Base-by-base conservation (phyloP, 2,888 invertebrate species). In the Thumatha senex region DNA sequence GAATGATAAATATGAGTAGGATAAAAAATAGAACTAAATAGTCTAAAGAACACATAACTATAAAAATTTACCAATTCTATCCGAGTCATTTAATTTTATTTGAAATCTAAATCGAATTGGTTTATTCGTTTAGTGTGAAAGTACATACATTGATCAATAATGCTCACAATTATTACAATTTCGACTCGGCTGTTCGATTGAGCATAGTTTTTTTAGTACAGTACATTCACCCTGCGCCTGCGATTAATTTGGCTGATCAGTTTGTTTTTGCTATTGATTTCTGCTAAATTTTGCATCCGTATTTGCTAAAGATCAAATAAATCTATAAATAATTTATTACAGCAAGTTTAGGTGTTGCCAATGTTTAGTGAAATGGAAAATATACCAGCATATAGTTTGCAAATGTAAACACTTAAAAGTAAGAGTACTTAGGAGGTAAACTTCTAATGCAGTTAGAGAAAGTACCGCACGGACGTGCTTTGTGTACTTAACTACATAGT, bases 151-250 rank as follows among this genome's bases (percentile, higher is more conserved):
- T 45, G 18, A 40, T 48, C 35, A 56, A 49, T 63, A 46, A 55
- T 56, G 45, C 44, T 60, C 46, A 13, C 47, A 47, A 56, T 63
- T 54, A 47, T 56, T 60, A 52, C 51, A 45, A 40, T 46, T 60
- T 63, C 56, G 47, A 52, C 35, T 52, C 13, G n/a, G 45, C 29
- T 39, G 53, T 52, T 33, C 48, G 46, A 56, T 54, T 40, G 40
- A 47, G 44, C 34, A 44, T 46, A 49, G 48, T 58, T 67, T 53
- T 67, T 67, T 58, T 52, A 40, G 35, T 44, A 36, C 62, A 69
- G 75, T 68, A 46, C 76, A 59, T 76, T 76, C 69, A 76, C 75
- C 76, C 63, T 47, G 35, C n/a, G 63, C 54, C 56, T 61, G 68
- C 58, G 54, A 70, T 67, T 67, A 61, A 62, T 66, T 72, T 58